Percentiles rank a stretch among this genome's conserved stretches.
Evolutionary conservation across 2,113 vertebrate genomes (phyloP).

Genomic region (Rhadina sibilatrix): DNA sequence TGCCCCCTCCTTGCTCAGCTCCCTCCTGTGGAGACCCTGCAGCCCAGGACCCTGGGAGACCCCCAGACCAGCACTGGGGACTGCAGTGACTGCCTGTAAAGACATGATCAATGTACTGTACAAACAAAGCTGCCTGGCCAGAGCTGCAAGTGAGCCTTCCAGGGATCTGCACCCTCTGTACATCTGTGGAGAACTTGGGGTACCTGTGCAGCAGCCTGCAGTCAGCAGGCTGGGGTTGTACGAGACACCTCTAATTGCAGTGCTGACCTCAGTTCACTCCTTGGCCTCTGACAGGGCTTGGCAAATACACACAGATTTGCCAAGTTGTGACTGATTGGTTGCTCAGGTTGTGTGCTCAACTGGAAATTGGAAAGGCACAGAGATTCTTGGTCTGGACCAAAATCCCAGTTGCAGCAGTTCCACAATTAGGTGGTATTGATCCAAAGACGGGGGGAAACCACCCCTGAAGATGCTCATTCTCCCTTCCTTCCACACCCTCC

Average conservation of each 20-base stretch:
- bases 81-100: fast-evolving
- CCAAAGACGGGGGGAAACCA: neutral
- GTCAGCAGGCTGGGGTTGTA: neutral
- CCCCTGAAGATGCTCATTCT: neutral
- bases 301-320: neutral
- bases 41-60: neutral
- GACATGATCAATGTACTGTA: neutral
- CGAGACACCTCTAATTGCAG: fast-evolving
- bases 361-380: neutral
- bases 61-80: neutral
- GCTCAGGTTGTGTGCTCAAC: neutral
- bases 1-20: neutral
- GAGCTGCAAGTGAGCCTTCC: neutral
- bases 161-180: neutral
- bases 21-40: neutral
- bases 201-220: neutral
- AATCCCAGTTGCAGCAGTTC: neutral
- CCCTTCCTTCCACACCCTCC: neutral
- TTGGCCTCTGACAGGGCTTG: neutral
- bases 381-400: neutral
- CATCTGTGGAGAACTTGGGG: neutral
- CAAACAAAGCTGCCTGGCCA: neutral
- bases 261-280: neutral
- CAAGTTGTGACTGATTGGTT: neutral
- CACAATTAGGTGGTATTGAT: neutral